Evolutionary conservation across 2,797 vertebrate genomes (phyloP).

Genomic region (Orestias chungarensis): DNA sequence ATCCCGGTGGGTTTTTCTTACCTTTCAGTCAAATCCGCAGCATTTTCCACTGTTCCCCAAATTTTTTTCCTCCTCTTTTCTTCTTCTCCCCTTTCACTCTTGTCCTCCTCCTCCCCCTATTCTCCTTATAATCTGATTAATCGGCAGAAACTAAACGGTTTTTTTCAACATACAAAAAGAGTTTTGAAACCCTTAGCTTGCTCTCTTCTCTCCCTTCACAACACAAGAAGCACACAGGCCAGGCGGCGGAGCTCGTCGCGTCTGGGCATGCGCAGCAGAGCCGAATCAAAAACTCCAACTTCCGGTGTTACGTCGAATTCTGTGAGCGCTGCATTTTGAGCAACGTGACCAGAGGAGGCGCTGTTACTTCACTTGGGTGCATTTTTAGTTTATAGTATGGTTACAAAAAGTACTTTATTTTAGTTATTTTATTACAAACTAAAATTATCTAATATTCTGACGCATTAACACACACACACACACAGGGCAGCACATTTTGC

Average conservation of each 20-base stretch:
- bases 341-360: conserved; percentile 29
- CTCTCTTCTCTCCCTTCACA: conserved; percentile 17
- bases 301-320: conserved; percentile 32
- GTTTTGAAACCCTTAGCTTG: not conserved
- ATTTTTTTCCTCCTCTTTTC: conserved; percentile 9
- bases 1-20: conserved; percentile 47
- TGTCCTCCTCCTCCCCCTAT: not conserved
- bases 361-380: conserved; percentile 7
- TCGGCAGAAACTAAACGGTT: not conserved
- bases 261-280: conserved; percentile 57
- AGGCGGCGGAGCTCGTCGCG: conserved; percentile 41
- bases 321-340: conserved; percentile 2
- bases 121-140: not conserved
- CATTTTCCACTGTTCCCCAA: conserved; percentile 53
- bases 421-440: not conserved
- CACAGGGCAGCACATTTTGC: not conserved
- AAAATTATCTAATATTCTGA: not conserved
- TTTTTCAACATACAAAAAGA: conserved; percentile 15
- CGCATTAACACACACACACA: too few relatives aligned
- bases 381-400: too few relatives aligned
- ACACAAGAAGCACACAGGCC: conserved; percentile 32
- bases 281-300: accelerated
- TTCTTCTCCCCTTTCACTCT: conserved; percentile 8
- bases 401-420: too few relatives aligned
- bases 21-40: conserved; percentile 62